A percentile compares a stretch with the other conserved stretches of the same genome.
These are phyloP conservation scores for Latheticus oryzae DNA, from an alignment of 2,888 invertebrate species.

Conservation along the genomic window DNA sequence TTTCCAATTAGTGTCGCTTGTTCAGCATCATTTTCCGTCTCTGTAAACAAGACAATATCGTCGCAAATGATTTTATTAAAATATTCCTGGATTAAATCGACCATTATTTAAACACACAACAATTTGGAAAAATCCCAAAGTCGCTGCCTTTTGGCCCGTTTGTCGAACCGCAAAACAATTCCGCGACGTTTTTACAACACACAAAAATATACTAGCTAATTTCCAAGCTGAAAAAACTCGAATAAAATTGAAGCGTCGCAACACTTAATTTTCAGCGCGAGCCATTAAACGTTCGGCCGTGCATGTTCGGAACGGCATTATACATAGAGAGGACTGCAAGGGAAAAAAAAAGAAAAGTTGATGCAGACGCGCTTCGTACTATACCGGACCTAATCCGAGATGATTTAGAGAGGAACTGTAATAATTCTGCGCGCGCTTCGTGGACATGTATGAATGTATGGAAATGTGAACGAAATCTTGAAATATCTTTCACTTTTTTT, in stretches of 20 bases:
- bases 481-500: slow-evolving; percentile 52
- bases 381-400: slow-evolving; percentile 50
- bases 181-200: slow-evolving; percentile 34
- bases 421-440: slow-evolving; percentile 50
- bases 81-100: slow-evolving; percentile 1
- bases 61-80: slow-evolving; percentile 19
- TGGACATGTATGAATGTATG: slow-evolving; percentile 58
- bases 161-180: slow-evolving; percentile 18
- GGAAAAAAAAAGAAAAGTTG: slow-evolving; percentile 40
- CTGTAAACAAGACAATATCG: slow-evolving; percentile 20
- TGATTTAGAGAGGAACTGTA: slow-evolving; percentile 53
- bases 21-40: slow-evolving; percentile 3
- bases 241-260: slow-evolving; percentile 46
- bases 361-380: slow-evolving; percentile 39
- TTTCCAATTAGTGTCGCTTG: slow-evolving; percentile 20
- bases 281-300: slow-evolving; percentile 41
- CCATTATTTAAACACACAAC: background rate
- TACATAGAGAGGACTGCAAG: slow-evolving; percentile 33
- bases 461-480: slow-evolving; percentile 56
- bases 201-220: slow-evolving; percentile 40
- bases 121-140: slow-evolving; percentile 18
- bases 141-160: slow-evolving; percentile 21
- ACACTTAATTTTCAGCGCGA: slow-evolving; percentile 45
- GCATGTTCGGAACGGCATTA: slow-evolving; percentile 42
- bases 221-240: slow-evolving; percentile 38